Evolutionary conservation across 2,888 invertebrate species (phyloP).

Genomic region (Oeneis ivallda): DNA sequence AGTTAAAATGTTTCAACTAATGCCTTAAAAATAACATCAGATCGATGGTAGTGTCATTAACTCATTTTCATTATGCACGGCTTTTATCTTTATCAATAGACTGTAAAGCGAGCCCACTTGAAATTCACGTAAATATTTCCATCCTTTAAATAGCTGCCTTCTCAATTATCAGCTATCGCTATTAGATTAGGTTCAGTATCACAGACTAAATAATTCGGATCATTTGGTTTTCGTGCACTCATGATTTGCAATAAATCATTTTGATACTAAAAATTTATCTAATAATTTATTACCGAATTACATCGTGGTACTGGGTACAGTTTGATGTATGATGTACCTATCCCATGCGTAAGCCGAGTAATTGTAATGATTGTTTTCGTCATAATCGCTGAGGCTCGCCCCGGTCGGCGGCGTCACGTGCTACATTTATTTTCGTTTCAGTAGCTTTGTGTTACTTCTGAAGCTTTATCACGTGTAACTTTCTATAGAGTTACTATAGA

Average conservation of each 20-base stretch:
- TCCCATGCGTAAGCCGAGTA: conserved; percentile 48
- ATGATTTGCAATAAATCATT: conserved; percentile 1
- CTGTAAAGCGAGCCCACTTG: too few relatives aligned
- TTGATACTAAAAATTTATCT: not conserved
- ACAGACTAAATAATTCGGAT: not conserved
- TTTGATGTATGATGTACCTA: conserved; percentile 5
- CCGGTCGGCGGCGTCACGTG: conserved; percentile 56
- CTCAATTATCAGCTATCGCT: too few relatives aligned
- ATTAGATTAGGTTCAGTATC: not conserved
- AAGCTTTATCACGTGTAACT: conserved; percentile 37
- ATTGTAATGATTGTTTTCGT: conserved; percentile 41
- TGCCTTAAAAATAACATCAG: too few relatives aligned
- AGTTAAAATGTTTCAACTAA: too few relatives aligned
- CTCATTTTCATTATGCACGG: too few relatives aligned
- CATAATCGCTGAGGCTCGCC: conserved; percentile 40
- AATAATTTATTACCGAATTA: conserved; percentile 4
- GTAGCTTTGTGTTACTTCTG: conserved; percentile 34
- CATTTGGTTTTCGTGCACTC: not conserved
- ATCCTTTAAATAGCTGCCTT: too few relatives aligned
- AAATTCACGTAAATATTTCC: too few relatives aligned
- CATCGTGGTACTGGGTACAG: not conserved
- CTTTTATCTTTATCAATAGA: too few relatives aligned
- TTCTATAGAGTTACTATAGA: conserved; percentile 29
- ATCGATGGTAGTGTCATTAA: too few relatives aligned
- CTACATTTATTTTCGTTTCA: conserved; percentile 58